Conservation (phyloP, 2,113 vertebrate genomes). For the Ochotona curzoniae region DNA sequence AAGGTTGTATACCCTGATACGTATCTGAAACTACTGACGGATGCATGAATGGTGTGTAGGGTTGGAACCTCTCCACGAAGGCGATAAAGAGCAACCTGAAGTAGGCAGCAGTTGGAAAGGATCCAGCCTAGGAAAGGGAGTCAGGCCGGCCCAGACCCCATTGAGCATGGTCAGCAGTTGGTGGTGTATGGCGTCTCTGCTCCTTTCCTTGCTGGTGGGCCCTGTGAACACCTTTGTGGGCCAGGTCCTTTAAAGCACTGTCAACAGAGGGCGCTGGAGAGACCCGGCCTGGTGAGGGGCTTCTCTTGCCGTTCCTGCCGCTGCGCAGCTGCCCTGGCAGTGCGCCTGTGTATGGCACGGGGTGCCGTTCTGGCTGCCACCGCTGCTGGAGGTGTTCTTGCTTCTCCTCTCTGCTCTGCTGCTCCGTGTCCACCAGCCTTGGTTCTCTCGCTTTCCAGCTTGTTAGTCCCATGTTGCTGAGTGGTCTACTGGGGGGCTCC, state of each 20-base stretch:
- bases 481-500: neutral
- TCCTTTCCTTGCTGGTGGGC: neutral
- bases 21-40: neutral
- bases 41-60: no score
- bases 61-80: neutral
- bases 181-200: neutral
- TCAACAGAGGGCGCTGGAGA: neutral
- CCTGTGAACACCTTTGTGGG: neutral
- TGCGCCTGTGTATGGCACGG: neutral
- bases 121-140: neutral
- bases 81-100: neutral
- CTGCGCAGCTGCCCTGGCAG: no score
- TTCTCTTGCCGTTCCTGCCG: neutral
- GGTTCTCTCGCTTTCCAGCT: neutral
- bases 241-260: neutral
- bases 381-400: neutral
- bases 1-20: neutral
- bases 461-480: neutral
- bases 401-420: neutral
- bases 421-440: neutral
- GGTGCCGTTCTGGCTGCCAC: neutral
- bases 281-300: rapidly evolving
- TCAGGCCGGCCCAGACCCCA: neutral
- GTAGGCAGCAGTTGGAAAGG: neutral
- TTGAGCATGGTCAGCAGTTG: neutral